These are phyloP conservation scores for Nycticebus coucang DNA, from an alignment of 2,113 vertebrate genomes.

Conservation along the genomic window DNA sequence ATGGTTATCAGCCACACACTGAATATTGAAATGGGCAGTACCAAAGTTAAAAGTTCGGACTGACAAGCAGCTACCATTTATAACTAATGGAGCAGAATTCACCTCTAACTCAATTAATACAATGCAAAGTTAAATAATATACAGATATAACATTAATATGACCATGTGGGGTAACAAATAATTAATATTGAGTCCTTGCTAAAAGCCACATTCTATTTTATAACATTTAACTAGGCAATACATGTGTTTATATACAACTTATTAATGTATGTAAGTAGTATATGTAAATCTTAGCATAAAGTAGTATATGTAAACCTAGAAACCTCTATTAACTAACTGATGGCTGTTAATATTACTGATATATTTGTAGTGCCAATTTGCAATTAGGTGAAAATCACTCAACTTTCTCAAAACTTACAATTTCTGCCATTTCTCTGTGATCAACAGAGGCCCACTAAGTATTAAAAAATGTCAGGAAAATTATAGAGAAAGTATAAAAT, in stretches of 20 bases:
- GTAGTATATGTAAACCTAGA: neutral
- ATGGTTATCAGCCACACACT: neutral
- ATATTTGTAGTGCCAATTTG: neutral
- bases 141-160: neutral
- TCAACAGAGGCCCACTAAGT: neutral
- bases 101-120: neutral
- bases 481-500: neutral
- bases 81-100: neutral
- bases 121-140: neutral
- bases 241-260: neutral
- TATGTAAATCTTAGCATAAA: neutral
- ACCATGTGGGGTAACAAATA: neutral
- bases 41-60: neutral
- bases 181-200: neutral
- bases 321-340: neutral
- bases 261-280: neutral
- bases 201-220: neutral
- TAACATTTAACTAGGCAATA: neutral
- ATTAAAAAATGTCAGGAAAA: conserved; percentile 53
- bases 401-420: neutral
- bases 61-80: neutral
- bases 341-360: neutral
- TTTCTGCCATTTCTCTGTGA: neutral
- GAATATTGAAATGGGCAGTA: neutral
- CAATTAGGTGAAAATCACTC: conserved; percentile 15